A percentile compares a stretch with the other conserved stretches of the same genome.
These are phyloP conservation scores for Myotis pilosus DNA, from an alignment of 2,797 vertebrate species.

Conservation along the genomic window DNA sequence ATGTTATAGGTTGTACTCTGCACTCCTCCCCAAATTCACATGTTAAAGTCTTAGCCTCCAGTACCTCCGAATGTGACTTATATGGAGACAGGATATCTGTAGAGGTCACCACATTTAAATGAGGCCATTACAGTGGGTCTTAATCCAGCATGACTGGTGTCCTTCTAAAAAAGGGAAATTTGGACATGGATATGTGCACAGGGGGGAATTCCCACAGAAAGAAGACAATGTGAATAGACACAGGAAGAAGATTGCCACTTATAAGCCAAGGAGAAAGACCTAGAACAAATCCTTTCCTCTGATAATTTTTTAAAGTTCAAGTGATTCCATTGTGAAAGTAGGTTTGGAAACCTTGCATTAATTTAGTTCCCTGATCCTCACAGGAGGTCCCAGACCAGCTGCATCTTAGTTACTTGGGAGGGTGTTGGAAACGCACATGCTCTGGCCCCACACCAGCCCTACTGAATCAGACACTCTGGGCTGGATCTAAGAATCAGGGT, in stretches of 20 bases:
- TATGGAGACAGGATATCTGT: neutral
- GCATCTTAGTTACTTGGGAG: neutral
- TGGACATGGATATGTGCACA: neutral
- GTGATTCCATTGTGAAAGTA: neutral
- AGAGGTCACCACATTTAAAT: neutral
- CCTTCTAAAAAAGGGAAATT: neutral
- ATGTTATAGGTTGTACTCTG: neutral
- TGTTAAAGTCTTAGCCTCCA: neutral
- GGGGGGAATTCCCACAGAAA: neutral
- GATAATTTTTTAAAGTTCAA: neutral
- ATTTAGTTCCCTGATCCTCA: neutral
- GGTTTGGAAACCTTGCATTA: neutral
- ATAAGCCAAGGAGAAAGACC: neutral
- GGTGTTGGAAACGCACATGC: neutral
- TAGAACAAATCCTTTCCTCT: neutral
- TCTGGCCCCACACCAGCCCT: neutral
- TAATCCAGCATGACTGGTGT: neutral
- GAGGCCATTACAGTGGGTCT: neutral
- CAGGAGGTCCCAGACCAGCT: neutral
- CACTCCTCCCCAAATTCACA: neutral
- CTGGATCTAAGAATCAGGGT: neutral
- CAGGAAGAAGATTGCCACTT: neutral
- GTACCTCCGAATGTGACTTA: neutral
- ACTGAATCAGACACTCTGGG: neutral
- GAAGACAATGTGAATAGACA: neutral